phyloP scores from a whole-genome alignment of 2,113 vertebrate species.

The Emydura subglobosa region DNA sequence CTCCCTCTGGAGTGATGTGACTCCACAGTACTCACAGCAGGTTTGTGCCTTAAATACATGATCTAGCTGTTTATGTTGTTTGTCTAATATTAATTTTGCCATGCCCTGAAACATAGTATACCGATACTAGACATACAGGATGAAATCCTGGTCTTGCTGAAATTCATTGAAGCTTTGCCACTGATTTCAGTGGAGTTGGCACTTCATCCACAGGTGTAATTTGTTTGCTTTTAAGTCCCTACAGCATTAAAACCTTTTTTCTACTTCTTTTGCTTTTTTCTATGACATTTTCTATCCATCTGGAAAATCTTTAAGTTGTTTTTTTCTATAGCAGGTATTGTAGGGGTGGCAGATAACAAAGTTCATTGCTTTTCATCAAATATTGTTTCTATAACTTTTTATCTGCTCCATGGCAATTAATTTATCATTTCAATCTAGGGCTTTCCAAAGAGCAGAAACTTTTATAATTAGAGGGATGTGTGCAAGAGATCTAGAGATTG shows the following conservation, averaged over 20 bases:
- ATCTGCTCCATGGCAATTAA: conserved; percentile 1
- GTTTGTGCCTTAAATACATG: conserved; percentile 50
- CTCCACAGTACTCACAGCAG: conserved; percentile 27
- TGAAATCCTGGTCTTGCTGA: conserved; percentile 45
- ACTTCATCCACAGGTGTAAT: not conserved
- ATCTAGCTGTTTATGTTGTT: conserved; percentile 51
- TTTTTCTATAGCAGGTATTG: conserved; percentile 10
- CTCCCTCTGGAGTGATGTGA: not conserved
- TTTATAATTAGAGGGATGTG: not conserved
- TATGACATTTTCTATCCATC: conserved; percentile 9
- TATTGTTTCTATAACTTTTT: conserved; percentile 7
- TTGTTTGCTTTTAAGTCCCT: conserved; percentile 22
- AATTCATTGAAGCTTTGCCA: conserved; percentile 41
- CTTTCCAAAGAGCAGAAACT: not conserved
- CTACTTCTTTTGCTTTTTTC: not conserved
- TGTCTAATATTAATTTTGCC: conserved; percentile 22
- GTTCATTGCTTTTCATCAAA: conserved; percentile 37
- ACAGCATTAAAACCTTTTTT: conserved; percentile 32
- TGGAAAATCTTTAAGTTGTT: not conserved
- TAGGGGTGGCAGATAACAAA: not conserved
- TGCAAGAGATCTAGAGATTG: not conserved
- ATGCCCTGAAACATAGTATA: not conserved
- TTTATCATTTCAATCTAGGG: not conserved
- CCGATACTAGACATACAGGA: conserved; percentile 30
- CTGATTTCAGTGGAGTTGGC: conserved; percentile 25